phyloP scores from a whole-genome alignment of 1,140 invertebrate genomes.

The Venturia canescens region DNA sequence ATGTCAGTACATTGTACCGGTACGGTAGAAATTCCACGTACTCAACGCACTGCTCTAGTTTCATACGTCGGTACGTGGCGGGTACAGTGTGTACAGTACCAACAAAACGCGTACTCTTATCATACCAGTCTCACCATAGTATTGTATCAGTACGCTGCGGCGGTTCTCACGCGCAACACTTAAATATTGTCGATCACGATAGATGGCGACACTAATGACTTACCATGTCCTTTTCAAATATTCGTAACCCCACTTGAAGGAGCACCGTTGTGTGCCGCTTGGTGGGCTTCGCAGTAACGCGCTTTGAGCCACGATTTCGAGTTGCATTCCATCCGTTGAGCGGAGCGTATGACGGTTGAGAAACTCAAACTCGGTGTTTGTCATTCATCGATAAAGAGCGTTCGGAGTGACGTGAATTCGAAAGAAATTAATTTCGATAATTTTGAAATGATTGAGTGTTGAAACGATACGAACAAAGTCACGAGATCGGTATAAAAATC shows the following conservation, averaged over 20 bases:
- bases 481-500: neutral
- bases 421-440: neutral
- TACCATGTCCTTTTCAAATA: neutral
- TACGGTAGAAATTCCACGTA: no score
- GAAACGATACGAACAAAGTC: neutral
- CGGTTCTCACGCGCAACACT: no score
- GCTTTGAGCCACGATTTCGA: constrained; percentile 14
- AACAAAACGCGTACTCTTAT: no score
- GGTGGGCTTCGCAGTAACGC: neutral
- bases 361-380: neutral
- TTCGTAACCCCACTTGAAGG: neutral
- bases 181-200: neutral
- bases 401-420: neutral
- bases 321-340: constrained; percentile 26
- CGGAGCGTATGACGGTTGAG: constrained; percentile 27
- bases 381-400: neutral
- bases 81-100: no score
- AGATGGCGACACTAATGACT: neutral
- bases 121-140: no score
- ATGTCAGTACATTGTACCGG: no score
- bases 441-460: neutral
- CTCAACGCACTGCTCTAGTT: no score
- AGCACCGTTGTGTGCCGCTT: neutral
- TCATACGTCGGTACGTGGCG: no score
- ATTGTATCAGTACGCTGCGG: no score